Base-by-base conservation (phyloP, 2,797 vertebrate species). In the Coilia nasus region DNA sequence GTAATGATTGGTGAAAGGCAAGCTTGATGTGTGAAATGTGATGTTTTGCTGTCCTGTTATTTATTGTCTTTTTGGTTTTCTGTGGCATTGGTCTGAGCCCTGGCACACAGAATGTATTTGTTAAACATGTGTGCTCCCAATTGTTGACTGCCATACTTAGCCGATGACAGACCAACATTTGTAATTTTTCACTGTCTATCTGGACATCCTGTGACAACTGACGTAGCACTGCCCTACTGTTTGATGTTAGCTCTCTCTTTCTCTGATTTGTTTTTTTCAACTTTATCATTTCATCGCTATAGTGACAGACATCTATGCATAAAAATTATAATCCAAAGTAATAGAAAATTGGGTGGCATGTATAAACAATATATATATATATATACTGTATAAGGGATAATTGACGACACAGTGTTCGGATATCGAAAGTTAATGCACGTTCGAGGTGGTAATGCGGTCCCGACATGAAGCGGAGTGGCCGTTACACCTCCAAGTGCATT, bases 111-210 rank as follows among this genome's bases (percentile, higher is more conserved):
- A 88, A 81, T 85, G 31, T 85, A 85, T 57, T 83, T 35, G 78
- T 86, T 88, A 87, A 89, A 88, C 87, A 89, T 44, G 80, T 83
- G 81, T 82, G 84, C 87, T 86, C 87, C 64, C 81, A 71, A 87
- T 87, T 86, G 84, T 67, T 64, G 83, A 83, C 81, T 78, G 85
- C 67, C 85, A 87, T 87, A 84, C 83, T 87, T 57, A 47, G 64
- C 71, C 87, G 83, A 87, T 85, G 84, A 89, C 54, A 88, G 67
- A 46, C 83, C 62, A 59, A 88, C 83, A 83, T 87, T 87, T 82
- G 80, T 82, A 85, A 91, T 82, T 83, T 67, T 83, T 91, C 85
- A 84, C 87, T 86, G 87, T 90, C 85, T 86, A 82, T 85, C 90
- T 87, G 85, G 86, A 89, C 89, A 44, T 87, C 85, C 56, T 75